Evolutionary conservation across 2,113 vertebrate species (phyloP).

Genomic region (Corythoichthys intestinalis): DNA sequence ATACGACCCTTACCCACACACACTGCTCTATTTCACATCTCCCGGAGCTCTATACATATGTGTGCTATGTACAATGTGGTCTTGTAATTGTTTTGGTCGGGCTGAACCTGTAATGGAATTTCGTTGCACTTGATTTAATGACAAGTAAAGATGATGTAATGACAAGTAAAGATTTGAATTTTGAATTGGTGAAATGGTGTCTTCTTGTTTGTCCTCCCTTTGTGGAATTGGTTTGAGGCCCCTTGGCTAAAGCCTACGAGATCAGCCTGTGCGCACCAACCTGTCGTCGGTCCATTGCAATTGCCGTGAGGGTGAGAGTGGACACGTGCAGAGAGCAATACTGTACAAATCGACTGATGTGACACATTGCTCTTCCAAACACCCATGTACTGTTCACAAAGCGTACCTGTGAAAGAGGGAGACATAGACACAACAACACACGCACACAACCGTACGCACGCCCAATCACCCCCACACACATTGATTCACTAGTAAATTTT

Average conservation of each 20-base stretch:
- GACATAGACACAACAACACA: not conserved
- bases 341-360: conserved; percentile 90
- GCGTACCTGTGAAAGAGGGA: conserved; percentile 72
- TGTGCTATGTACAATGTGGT: no score
- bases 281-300: conserved; percentile 90
- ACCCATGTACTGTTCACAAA: conserved; percentile 94
- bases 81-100: no score
- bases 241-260: not conserved
- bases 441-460: not conserved
- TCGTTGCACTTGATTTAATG: no score
- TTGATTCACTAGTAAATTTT: not conserved
- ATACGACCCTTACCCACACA: no score
- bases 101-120: no score
- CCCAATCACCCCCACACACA: not conserved
- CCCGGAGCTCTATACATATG: no score
- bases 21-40: no score
- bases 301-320: conserved; percentile 87
- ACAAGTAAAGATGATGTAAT: no score
- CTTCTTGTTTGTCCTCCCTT: no score
- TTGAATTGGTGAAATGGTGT: no score
- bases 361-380: conserved; percentile 91
- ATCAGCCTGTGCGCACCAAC: conserved; percentile 55
- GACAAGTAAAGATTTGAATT: no score
- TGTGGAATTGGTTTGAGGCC: no score
- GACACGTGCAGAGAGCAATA: conserved; percentile 94